These are phyloP conservation scores for Gopherus evgoodei DNA, from an alignment of 2,113 vertebrate genomes.

Conservation along the genomic window DNA sequence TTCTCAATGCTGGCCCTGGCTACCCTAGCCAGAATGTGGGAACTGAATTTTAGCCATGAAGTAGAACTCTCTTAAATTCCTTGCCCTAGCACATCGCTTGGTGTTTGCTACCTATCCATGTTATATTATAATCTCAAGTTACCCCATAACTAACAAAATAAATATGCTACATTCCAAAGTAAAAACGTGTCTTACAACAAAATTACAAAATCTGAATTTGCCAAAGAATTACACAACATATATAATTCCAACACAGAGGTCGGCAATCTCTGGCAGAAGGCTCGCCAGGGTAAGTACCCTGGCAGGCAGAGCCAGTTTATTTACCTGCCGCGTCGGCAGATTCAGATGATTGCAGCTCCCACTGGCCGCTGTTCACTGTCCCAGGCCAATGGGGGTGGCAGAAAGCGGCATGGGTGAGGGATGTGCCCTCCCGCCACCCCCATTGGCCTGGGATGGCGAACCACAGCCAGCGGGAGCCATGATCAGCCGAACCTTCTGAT, in stretches of 20 bases:
- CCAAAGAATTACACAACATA: conserved; percentile 27
- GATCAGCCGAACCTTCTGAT: too few species aligned
- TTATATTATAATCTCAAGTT: conserved; percentile 31
- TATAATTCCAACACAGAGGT: background rate
- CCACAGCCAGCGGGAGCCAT: too few species aligned
- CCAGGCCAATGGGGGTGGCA: too few species aligned
- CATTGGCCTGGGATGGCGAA: too few species aligned
- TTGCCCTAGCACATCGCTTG: conserved; percentile 18
- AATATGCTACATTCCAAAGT: conserved; percentile 45
- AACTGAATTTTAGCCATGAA: conserved; percentile 7
- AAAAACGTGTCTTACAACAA: conserved; percentile 39
- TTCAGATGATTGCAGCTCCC: too few species aligned
- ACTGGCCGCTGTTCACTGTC: too few species aligned
- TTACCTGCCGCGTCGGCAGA: too few species aligned
- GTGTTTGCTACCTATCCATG: conserved; percentile 33
- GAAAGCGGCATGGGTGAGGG: too few species aligned
- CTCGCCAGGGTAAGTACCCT: too few species aligned
- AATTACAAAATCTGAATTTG: conserved; percentile 22
- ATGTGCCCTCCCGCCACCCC: too few species aligned
- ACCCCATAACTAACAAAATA: conserved; percentile 32
- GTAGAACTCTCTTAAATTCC: background rate
- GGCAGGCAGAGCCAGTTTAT: too few species aligned
- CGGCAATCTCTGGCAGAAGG: too few species aligned
- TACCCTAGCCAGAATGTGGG: background rate
- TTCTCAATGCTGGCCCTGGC: background rate